Evolutionary conservation across 2,888 invertebrate genomes (phyloP), one percentile per base, ranked within the genome.

Genomic region (Malthinus seriepunctatus): DNA sequence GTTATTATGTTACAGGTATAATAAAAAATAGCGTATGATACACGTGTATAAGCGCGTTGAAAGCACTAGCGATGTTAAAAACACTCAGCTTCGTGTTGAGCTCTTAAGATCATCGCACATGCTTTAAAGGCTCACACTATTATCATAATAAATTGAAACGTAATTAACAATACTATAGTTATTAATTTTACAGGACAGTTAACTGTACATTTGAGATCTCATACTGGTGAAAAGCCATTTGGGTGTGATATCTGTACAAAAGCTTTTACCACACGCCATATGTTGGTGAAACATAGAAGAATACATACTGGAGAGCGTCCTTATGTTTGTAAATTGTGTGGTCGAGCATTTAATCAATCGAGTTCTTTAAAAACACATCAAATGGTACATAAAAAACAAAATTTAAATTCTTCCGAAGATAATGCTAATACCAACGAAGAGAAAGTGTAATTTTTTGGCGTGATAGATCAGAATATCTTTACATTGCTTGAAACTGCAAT

Each of bases 251-350:
- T 61, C 15, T 76, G 76, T 60, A 53, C 66, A 4, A 75, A 73
- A 66, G 63, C 71, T 2, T 76, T 76, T 61, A 60, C 72, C 3
- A 75, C 74, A 4, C 65, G 65, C n/a, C 67, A 73, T 1, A 65
- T 71, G 64, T 55, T 74, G 33, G 67, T 69, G 4, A 75, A 72
- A 59, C 75, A 76, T 49, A 53, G 61, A 52, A 52, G 75, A 33
- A 73, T 72, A 12, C 77, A 77, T 46, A 75, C 75, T 1, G 76
- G 76, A 1, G 76, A 76, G 52, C 63, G 69, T 11, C 76, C 77
- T 1, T 77, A 75, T 56, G 59, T 65, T 7, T 77, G 77, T 50
- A 66, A 68, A n/a, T 57, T 72, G 50, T 77, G 77, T 60, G 64
- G 67, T 2, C 69, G 68, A 58, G 67, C 72, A 3, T 77, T 77